Evolutionary conservation across 2,113 vertebrate species (phyloP).

Genomic region (Himantopus leucocephalus): DNA sequence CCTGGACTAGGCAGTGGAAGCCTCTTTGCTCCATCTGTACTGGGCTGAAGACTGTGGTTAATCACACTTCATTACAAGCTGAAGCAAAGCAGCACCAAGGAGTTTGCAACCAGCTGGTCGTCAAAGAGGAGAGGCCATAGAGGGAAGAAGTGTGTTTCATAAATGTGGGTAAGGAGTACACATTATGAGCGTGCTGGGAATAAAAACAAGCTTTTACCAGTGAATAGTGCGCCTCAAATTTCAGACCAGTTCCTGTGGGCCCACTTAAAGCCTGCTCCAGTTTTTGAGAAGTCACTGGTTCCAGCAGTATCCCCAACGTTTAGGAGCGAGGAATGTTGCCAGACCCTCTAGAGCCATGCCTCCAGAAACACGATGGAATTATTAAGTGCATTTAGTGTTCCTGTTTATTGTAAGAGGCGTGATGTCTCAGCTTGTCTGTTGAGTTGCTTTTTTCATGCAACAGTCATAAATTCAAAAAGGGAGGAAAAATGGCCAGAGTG

Average conservation of each 20-base stretch:
- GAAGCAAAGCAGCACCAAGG: background rate
- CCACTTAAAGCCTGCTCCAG: background rate
- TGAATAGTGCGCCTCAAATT: background rate
- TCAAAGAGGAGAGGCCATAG: background rate
- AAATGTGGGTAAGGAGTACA: background rate
- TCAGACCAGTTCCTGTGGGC: constrained; percentile 34
- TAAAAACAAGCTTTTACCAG: constrained; percentile 4
- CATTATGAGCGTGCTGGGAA: background rate
- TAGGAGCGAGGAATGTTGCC: background rate
- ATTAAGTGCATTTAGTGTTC: background rate
- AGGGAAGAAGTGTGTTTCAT: constrained; percentile 5
- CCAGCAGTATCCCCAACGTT: background rate
- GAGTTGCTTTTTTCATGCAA: background rate
- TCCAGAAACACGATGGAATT: background rate
- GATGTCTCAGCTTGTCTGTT: background rate
- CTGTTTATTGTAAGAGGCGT: background rate
- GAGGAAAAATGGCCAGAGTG: background rate
- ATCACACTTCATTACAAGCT: background rate
- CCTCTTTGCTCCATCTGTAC: background rate
- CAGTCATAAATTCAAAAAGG: background rate
- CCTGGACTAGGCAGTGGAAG: background rate
- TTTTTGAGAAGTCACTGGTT: background rate
- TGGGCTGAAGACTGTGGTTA: background rate
- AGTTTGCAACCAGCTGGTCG: background rate
- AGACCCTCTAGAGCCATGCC: background rate